Evolutionary conservation across 2,888 invertebrate genomes (phyloP).

Genomic region (Cryptus viduatorius): DNA sequence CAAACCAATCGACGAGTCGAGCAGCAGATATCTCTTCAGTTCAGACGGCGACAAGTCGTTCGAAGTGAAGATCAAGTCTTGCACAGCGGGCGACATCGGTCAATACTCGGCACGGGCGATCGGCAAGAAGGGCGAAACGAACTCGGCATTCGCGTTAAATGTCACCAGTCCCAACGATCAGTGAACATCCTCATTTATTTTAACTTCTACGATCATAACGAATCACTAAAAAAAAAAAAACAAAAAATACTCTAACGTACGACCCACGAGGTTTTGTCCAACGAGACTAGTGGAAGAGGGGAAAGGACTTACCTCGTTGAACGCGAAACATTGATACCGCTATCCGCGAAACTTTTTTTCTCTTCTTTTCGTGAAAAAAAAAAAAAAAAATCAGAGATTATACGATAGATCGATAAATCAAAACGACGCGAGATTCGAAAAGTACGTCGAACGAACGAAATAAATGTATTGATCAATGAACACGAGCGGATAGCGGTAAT

Average conservation of each 20-base stretch:
- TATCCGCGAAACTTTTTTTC: neutral
- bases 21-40: conserved; percentile 92
- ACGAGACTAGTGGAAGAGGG: neutral
- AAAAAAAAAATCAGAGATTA: neutral
- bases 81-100: conserved; percentile 92
- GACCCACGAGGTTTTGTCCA: conserved; percentile 12
- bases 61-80: conserved; percentile 91
- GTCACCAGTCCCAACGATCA: conserved; percentile 87
- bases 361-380: neutral
- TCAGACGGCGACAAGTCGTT: conserved; percentile 93
- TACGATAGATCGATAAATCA: neutral
- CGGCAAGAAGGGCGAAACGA: conserved; percentile 94
- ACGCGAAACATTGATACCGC: neutral
- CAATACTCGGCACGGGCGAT: conserved; percentile 95
- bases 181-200: conserved; percentile 76
- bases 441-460: conserved; percentile 3
- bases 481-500: conserved; percentile 38
- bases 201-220: conserved; percentile 25
- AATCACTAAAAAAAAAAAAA: conserved; percentile 28
- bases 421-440: conserved; percentile 37
- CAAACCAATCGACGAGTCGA: conserved; percentile 93
- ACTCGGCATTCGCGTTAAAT: conserved; percentile 95
- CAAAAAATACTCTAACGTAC: conserved; percentile 10
- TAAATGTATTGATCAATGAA: neutral
- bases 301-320: conserved; percentile 15